Evolutionary conservation across 1,140 invertebrate genomes (phyloP), one percentile per base, ranked within the genome.

Genomic region (Battus philenor): DNA sequence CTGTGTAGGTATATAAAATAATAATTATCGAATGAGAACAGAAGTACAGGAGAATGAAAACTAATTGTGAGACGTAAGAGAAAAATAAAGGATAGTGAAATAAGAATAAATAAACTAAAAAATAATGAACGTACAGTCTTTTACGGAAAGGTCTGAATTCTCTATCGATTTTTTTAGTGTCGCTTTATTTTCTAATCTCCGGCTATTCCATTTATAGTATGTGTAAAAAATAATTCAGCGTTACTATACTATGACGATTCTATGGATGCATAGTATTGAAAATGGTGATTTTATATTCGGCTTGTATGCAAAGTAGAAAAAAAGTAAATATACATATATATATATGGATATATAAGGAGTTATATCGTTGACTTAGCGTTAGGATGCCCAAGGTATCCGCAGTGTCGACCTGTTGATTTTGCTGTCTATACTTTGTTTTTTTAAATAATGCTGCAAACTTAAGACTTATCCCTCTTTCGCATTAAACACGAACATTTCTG

Each of bases 381-480:
- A 76, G 79, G 81, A 85, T 83, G 78, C 78, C 81, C 81, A 85
- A 79, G 68, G 70, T 75, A 73, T 78, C 68, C 72, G 76, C 57
- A 59, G 72, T 77, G 79, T 72, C 71, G 79, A 73, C 67, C 69
- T 77, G 72, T 70, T 70, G 76, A 71, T 60, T 68, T 65, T 74
- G 63, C 57, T 70, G 59, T 59, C 63, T 60, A 56, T 53, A 52
- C 47, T 50, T 61, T 56, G 56, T 62, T 56, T 64, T 77, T 82
- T 77, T 74, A 79, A 79, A 66, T 81, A 36, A 76, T 41, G 38
- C 38, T 41, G 38, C 38, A 26, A 41, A 41, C 15, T 41, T 41
- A 29, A 16, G 29, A 41, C 38, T 41, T 41, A 41, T 41, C 38
- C 38, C 38, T 41, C 38, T 41, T 41, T 33, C 32, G 32, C 15